These are phyloP conservation scores for Ditula angustiorana DNA, from an alignment of 2,888 invertebrate species.

Conservation along the genomic window DNA sequence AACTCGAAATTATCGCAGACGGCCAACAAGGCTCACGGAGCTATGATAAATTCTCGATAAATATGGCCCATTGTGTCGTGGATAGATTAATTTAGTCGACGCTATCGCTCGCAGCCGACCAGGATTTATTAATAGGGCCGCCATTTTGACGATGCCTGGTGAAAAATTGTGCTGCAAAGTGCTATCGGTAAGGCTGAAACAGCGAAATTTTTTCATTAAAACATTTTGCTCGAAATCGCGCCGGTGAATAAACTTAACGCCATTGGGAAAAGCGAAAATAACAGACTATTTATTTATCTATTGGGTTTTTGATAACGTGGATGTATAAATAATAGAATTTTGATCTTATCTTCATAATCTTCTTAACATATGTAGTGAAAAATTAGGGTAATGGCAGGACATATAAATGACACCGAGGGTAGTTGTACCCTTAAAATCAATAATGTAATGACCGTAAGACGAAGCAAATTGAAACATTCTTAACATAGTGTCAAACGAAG, in stretches of 20 bases:
- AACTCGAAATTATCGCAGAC: conserved; percentile 18
- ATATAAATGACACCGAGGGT: too few relatives aligned
- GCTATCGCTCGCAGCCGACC: conserved; percentile 55
- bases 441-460: too few relatives aligned
- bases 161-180: conserved; percentile 47
- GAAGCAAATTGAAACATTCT: too few relatives aligned
- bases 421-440: too few relatives aligned
- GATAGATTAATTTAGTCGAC: conserved; percentile 60
- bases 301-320: too few relatives aligned
- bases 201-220: neutral
- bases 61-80: conserved; percentile 56
- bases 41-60: conserved; percentile 52
- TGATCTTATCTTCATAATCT: too few relatives aligned
- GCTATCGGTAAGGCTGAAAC: neutral
- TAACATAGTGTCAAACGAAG: too few relatives aligned
- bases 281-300: neutral
- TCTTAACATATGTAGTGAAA: too few relatives aligned
- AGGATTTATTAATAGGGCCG: conserved; percentile 54
- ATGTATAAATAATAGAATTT: too few relatives aligned
- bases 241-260: neutral
- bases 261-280: neutral
- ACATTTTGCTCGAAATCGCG: neutral
- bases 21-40: conserved; percentile 9
- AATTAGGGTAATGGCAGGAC: too few relatives aligned
- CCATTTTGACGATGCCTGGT: conserved; percentile 44